Conservation (phyloP, 2,113 vertebrate genomes). For the Formicarius rufipectus region DNA sequence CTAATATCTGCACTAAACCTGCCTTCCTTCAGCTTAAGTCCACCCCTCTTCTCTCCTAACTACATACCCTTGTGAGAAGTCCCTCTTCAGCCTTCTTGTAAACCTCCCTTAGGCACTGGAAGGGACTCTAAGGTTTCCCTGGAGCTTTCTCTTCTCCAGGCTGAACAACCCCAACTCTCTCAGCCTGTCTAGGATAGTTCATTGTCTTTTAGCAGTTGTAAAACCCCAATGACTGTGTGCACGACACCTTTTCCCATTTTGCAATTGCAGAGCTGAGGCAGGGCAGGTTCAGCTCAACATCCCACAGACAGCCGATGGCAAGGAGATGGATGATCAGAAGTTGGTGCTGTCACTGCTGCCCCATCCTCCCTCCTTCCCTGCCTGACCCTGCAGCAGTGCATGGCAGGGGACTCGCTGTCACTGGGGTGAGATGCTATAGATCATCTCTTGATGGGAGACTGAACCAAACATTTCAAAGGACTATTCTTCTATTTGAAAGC, state of each 20-base stretch:
- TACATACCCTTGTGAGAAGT: neutral
- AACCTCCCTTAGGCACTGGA: neutral
- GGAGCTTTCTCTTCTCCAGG: neutral
- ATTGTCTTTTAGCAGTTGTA: neutral
- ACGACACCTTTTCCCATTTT: neutral
- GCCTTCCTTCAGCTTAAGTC: neutral
- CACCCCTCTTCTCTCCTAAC: neutral
- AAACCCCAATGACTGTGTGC: rapidly evolving
- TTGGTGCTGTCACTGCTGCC: neutral
- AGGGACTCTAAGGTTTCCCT: neutral
- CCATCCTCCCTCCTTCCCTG: neutral
- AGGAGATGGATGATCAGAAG: neutral
- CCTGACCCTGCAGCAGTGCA: rapidly evolving
- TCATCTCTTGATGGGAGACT: neutral
- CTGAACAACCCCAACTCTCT: neutral
- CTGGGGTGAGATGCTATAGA: neutral
- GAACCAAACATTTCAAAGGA: neutral
- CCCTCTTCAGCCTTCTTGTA: neutral
- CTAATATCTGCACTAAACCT: neutral
- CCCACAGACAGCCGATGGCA: neutral
- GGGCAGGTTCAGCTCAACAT: neutral
- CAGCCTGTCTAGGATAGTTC: neutral
- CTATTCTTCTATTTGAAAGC: neutral
- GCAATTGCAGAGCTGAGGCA: neutral
- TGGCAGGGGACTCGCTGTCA: neutral